Base-by-base conservation (phyloP, 2,113 vertebrate species). In the Lepus timidus region DNA sequence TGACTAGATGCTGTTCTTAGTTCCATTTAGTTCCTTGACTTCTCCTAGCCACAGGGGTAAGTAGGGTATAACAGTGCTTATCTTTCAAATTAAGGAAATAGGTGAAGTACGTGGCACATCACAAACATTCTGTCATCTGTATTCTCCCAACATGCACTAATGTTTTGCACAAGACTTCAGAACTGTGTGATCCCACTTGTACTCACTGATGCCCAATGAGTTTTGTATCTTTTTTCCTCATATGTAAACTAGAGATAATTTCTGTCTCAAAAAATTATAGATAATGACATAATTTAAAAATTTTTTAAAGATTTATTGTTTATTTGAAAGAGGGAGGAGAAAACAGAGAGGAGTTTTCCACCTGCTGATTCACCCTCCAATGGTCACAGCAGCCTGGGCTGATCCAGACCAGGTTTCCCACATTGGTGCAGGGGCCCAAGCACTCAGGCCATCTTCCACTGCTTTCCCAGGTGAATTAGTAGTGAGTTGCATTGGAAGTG, bases 221-320 rank as follows among this genome's bases (percentile, higher is more conserved):
- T 36, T 92, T 70, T 70, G 14, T 51, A 27, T 55, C 22, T 80
- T 39, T 83, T 76, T 19, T 75, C 9, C 79, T 89, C n/a, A 9
- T 55, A 65, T 61, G 12, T 71, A 93, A 85, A 90, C 55, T 62
- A 84, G 67, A 94, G 55, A 68, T 23, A 61, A 89, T 20, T 4
- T 31, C 23, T n/a, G 52, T 67, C 58, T 75, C 58, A 39, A 44
- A 58, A 73, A 91, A 33, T 44, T 9, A 58, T 10, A 82, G 31
- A 74, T 92, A 87, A 29, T 25, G 71, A 75, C 7, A 58, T 58
- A 58, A 19, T 58, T 58, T 58, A 58, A 58, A 17, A 4, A 20
- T 58, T 58, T 58, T 58, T 58, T 58, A 16, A 58, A 58, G 19
- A 58, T 17, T 5, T 16, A 58, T 17, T 16, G 19, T 19, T 58